Evolutionary conservation across 2,797 vertebrate species (phyloP), one percentile per base, ranked within the genome.

Genomic region (Sphaeramia orbicularis): DNA sequence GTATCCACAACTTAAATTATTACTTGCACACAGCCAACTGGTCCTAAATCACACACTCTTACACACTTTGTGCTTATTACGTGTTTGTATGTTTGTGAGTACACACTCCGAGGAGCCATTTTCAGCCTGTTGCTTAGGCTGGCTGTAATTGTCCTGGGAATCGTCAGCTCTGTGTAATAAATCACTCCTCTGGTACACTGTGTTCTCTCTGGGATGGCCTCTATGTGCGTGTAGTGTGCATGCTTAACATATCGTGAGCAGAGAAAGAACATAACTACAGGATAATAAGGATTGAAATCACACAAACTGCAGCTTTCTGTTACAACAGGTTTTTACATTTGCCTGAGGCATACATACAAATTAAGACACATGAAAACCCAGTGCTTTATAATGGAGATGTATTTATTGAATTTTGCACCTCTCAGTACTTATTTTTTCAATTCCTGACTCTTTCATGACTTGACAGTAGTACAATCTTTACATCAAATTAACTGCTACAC

Each of bases 111-210:
- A 81, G 69, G 42, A 87, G 83, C 78, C 85, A 68, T 91, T 89
- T 91, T 79, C 88, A 88, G 86, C 86, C 89, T 87, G 80, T 90
- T 89, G 84, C 89, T 88, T 62, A 78, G 81, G 69, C 81, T 85
- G 85, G 72, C 84, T 89, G 78, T 91, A 91, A 91, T 93, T 92
- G 90, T 93, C 90, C 90, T 88, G 88, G 88, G 91, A 93, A 91
- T 89, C 71, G 40, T 91, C 86, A 83, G 87, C 85, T 56, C 86
- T 66, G 88, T 85, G 89, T 84, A 91, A 92, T 93, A 90, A 94
- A 93, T 92, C 89, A 90, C 91, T 88, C 75, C 73, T 83, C 76
- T 83, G 85, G 91, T 92, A 92, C 91, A 91, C 78, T 40, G 74
- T 92, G 91, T 93, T 92, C 91, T 83, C 48, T 73, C 70, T 76